Percentiles rank a stretch among this genome's conserved stretches.
phyloP scores from a whole-genome alignment of 2,888 invertebrate genomes.

The Sphaerophoria rueppellii region DNA sequence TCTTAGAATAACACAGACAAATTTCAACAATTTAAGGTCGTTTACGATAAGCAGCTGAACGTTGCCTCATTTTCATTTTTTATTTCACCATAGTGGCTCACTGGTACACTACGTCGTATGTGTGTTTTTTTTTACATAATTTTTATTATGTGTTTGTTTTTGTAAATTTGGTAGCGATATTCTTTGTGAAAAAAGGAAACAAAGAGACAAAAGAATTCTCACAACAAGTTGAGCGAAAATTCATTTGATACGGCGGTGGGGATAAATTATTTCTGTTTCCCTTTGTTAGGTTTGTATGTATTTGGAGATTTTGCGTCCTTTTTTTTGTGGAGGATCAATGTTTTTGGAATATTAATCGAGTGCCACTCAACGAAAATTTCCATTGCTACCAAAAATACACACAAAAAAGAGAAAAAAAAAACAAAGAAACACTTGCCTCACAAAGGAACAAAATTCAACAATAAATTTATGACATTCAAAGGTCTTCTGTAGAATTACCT shows the following conservation, averaged over 20 bases:
- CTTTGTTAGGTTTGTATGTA: no score
- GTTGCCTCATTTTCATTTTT: slow-evolving; percentile 23
- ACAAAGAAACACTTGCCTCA: no score
- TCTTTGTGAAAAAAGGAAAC: neutral
- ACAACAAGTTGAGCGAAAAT: neutral
- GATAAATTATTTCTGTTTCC: neutral
- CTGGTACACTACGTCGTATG: slow-evolving; percentile 4
- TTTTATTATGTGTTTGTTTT: neutral
- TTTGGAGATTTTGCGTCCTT: slow-evolving; percentile 9
- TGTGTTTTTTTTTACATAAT: slow-evolving; percentile 3
- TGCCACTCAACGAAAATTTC: neutral
- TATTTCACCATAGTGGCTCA: no score
- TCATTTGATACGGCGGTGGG: no score
- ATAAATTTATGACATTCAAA: slow-evolving; percentile 9
- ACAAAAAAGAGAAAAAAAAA: neutral
- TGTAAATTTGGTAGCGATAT: no score
- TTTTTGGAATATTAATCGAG: slow-evolving; percentile 25
- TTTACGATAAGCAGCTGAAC: slow-evolving; percentile 35
- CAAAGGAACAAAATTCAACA: neutral
- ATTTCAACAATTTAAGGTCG: slow-evolving; percentile 32
- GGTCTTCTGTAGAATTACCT: neutral
- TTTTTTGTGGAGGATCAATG: neutral
- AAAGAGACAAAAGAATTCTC: neutral
- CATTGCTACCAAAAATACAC: neutral
- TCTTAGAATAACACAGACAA: slow-evolving; percentile 7